A percentile compares a stretch with the other conserved stretches of the same genome.
These are phyloP conservation scores for Papilio gigon DNA, from an alignment of 2,888 invertebrate species.

Conservation along the genomic window DNA sequence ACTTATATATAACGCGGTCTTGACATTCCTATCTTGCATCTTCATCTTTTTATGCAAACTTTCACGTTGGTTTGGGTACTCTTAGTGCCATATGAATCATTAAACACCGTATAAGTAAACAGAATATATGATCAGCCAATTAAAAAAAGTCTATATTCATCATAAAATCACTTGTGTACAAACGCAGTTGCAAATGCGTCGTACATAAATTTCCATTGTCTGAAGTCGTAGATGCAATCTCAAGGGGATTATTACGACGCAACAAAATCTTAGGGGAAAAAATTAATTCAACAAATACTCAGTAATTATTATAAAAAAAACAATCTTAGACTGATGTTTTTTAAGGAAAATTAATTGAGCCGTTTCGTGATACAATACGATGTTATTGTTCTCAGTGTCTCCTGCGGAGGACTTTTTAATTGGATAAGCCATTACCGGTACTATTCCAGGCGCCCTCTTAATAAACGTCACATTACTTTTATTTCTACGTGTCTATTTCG, in stretches of 20 bases:
- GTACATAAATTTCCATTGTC: conserved; percentile 2
- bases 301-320: conserved; percentile 7
- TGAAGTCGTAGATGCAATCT: neutral
- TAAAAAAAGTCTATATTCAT: neutral
- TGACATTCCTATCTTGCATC: no score
- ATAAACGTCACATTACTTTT: conserved; percentile 42
- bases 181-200: neutral
- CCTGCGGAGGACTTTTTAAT: conserved; percentile 42
- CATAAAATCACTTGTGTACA: neutral
- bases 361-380: conserved; percentile 31
- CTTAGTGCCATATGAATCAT: no score
- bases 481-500: conserved; percentile 35
- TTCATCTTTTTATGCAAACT: no score
- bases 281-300: neutral
- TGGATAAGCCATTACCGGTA: conserved; percentile 40
- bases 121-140: neutral
- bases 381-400: conserved; percentile 30
- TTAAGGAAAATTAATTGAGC: conserved; percentile 32
- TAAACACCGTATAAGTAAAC: no score
- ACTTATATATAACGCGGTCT: no score
- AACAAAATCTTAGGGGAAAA: neutral
- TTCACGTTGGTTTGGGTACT: no score
- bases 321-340: conserved; percentile 15
- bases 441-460: conserved; percentile 33
- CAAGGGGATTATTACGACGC: neutral